Percentiles rank a stretch among this genome's conserved stretches.
phyloP scores from a whole-genome alignment of 2,797 vertebrate genomes.

The Loris lydekkerianus region DNA sequence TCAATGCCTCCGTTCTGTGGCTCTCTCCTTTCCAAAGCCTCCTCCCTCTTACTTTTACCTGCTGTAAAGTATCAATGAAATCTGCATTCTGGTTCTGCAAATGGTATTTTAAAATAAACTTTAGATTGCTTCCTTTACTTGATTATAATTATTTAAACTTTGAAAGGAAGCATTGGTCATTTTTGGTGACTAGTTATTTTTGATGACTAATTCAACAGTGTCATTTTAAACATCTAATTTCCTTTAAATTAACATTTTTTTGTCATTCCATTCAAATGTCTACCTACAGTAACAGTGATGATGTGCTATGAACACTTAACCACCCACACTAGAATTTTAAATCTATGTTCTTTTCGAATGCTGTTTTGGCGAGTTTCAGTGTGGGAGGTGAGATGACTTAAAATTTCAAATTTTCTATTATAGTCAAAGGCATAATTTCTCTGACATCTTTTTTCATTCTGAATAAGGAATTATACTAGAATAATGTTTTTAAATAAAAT shows the following conservation, averaged over 20 bases:
- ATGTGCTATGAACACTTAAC: slow-evolving; percentile 52
- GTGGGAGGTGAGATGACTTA: slow-evolving; percentile 76
- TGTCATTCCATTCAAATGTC: slow-evolving; percentile 58
- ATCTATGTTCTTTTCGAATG: slow-evolving; percentile 59
- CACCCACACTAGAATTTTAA: slow-evolving; percentile 74
- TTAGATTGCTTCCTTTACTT: not conserved
- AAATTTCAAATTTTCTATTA: slow-evolving; percentile 76
- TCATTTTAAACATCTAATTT: slow-evolving; percentile 64
- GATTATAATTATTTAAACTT: slow-evolving; percentile 31
- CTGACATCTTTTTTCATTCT: slow-evolving; percentile 74
- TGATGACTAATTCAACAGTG: slow-evolving; percentile 63
- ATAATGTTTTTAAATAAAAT: slow-evolving; percentile 75
- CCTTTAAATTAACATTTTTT: slow-evolving; percentile 63
- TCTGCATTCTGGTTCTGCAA: not conserved
- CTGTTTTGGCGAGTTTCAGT: slow-evolving; percentile 71
- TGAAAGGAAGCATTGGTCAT: slow-evolving; percentile 53
- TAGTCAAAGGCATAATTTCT: slow-evolving; percentile 81
- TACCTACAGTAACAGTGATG: slow-evolving; percentile 53
- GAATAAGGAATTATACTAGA: slow-evolving; percentile 72
- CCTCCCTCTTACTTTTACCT: not conserved
- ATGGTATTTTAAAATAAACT: not conserved
- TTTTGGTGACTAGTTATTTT: slow-evolving; percentile 55
- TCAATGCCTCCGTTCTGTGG: not conserved
- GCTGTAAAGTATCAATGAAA: not conserved
- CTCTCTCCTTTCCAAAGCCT: not conserved